phyloP scores from a whole-genome alignment of 2,113 vertebrate species.

The Delphinus delphis region DNA sequence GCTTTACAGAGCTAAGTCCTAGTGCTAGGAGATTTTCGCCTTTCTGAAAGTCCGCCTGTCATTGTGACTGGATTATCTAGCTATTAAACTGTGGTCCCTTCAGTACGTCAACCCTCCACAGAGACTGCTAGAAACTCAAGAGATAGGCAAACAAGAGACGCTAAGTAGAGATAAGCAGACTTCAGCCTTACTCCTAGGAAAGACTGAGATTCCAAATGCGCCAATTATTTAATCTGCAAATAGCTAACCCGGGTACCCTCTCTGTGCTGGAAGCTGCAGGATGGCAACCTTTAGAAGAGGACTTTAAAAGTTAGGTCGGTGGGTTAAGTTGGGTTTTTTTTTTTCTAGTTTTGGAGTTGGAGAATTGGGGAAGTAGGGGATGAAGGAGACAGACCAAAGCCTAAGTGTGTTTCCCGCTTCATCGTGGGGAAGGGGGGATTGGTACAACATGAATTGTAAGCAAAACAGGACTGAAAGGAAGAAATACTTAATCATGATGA shows the following conservation, averaged over 20 bases:
- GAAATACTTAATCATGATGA: background rate
- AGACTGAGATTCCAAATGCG: background rate
- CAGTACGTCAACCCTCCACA: conserved; percentile 13
- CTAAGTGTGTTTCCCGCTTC: background rate
- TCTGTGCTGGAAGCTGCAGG: background rate
- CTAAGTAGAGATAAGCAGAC: background rate
- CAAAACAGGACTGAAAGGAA: background rate
- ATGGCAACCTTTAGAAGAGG: background rate
- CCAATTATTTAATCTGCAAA: background rate
- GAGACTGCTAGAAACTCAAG: conserved; percentile 20
- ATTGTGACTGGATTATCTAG: conserved; percentile 63
- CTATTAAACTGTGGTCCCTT: conserved; percentile 17
- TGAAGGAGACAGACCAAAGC: background rate
- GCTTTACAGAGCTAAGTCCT: conserved; percentile 52
- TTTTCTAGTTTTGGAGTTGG: background rate
- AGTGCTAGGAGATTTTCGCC: background rate
- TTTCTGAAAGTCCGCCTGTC: conserved; percentile 54
- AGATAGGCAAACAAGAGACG: conserved; percentile 47
- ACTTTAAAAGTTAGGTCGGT: background rate
- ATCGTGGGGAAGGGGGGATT: background rate
- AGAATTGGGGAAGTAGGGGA: background rate
- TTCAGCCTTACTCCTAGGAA: background rate
- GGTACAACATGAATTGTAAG: background rate
- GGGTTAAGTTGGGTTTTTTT: background rate
- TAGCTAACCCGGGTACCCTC: accelerated